These are phyloP conservation scores for Kryptopterus vitreolus DNA, from an alignment of 2,797 vertebrate genomes.

Conservation along the genomic window DNA sequence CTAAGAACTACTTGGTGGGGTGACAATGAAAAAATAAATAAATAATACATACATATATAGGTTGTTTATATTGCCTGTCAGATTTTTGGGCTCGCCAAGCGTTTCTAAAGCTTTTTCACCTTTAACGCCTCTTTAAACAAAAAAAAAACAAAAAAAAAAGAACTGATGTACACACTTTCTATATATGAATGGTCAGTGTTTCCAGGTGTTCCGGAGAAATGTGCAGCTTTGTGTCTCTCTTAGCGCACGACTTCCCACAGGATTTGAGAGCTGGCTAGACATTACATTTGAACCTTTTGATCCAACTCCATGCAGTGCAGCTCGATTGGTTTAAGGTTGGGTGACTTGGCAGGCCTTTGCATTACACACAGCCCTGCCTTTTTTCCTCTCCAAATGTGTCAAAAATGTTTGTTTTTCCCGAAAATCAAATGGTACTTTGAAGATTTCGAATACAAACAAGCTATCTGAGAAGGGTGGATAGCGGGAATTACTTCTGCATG, in stretches of 20 bases:
- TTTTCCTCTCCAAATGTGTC: not conserved
- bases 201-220: conserved; percentile 10
- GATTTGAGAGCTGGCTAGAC: conserved; percentile 8
- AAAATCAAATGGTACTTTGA: conserved; percentile 3
- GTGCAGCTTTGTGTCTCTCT: not conserved
- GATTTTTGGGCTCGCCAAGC: not conserved
- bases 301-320: conserved; percentile 12
- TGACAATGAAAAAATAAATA: not conserved
- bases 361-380: not conserved
- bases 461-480: not conserved
- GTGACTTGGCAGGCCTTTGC: not conserved
- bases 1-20: conserved; percentile 4
- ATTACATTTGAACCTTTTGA: conserved; percentile 13
- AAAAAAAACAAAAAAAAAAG: no score
- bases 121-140: not conserved
- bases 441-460: not conserved
- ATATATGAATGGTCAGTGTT: not conserved
- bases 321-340: conserved; percentile 2
- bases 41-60: not conserved
- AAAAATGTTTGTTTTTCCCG: not conserved
- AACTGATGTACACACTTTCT: not conserved
- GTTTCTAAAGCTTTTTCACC: not conserved
- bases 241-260: not conserved
- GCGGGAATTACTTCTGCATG: not conserved
- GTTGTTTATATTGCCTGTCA: conserved; percentile 13